phyloP scores from a whole-genome alignment of 1,140 invertebrate genomes.

The Diuraphis noxia region DNA sequence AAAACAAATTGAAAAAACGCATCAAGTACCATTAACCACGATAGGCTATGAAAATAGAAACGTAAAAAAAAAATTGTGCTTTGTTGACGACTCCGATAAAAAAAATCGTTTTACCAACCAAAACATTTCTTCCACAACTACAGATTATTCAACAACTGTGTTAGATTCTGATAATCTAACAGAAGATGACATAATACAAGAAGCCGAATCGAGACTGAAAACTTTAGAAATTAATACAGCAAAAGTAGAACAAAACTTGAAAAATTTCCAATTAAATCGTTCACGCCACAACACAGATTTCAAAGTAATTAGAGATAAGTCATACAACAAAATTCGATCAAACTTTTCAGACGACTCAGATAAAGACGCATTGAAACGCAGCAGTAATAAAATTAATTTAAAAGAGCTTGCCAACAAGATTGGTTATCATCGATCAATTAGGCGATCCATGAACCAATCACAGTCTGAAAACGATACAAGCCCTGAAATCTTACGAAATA shows the following conservation, averaged over 20 bases:
- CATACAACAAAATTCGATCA: background rate
- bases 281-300: background rate
- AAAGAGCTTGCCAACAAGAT: conserved; percentile 36
- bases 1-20: conserved; percentile 39
- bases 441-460: background rate
- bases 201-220: background rate
- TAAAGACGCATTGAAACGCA: background rate
- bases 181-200: conserved; percentile 39
- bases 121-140: conserved; percentile 34
- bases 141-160: conserved; percentile 37
- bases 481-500: background rate
- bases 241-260: conserved; percentile 2
- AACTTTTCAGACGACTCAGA: conserved; percentile 30
- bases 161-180: conserved; percentile 34
- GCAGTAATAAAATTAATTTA: background rate
- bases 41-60: background rate
- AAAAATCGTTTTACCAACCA: background rate
- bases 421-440: conserved; percentile 40
- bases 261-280: background rate
- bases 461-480: background rate
- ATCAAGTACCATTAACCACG: background rate
- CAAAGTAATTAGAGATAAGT: background rate
- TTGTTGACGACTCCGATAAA: background rate
- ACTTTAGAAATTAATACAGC: background rate
- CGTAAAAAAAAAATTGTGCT: conserved; percentile 13